Percentiles rank a stretch among this genome's conserved stretches.
Conservation (phyloP, 2,113 vertebrate genomes). For the Rhagologus leucostigma region DNA sequence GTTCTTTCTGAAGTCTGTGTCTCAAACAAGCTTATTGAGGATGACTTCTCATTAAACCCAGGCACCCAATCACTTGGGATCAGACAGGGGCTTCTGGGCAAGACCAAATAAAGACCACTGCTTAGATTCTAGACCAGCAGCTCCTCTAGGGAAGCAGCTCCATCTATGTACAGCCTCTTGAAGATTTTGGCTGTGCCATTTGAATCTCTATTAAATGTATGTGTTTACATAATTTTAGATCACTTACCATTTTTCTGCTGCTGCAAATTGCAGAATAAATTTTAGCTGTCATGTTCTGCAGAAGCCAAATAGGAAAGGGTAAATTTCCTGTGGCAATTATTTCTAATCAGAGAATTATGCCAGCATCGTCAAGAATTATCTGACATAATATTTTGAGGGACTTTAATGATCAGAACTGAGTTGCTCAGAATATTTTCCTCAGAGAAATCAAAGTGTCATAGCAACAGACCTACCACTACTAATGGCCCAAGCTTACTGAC, state of each 20-base stretch:
- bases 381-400: background rate
- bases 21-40: background rate
- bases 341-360: background rate
- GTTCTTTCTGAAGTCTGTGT: background rate
- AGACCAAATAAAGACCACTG: background rate
- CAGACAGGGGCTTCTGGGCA: background rate
- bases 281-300: background rate
- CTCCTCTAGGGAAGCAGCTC: background rate
- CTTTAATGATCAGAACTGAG: background rate
- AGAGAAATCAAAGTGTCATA: background rate
- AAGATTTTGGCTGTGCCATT: background rate
- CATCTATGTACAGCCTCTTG: background rate
- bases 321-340: background rate
- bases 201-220: background rate
- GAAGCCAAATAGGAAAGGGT: background rate
- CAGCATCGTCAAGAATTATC: background rate
- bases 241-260: background rate
- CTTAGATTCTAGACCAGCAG: background rate
- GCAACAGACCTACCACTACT: background rate
- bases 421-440: background rate
- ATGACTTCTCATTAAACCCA: conserved; percentile 11
- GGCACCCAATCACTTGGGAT: background rate
- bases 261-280: background rate
- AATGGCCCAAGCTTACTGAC: background rate
- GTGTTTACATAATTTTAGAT: background rate